These are phyloP conservation scores for Schizopygopsis pylzovi DNA, from an alignment of 2,797 vertebrate genomes.

Conservation along the genomic window DNA sequence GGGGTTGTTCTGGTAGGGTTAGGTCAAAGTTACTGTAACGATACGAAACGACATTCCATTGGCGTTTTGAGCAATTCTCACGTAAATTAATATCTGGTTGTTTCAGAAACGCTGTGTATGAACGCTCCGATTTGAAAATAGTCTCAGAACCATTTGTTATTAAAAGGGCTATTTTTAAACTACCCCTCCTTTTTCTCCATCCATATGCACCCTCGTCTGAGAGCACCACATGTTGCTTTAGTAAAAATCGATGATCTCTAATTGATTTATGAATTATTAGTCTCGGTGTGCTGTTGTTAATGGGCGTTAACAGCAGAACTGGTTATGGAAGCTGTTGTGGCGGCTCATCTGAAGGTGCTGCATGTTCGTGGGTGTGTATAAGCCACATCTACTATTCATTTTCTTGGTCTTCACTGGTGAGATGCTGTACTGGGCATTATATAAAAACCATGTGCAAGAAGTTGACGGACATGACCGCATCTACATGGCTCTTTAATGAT, in stretches of 20 bases:
- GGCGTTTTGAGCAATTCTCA: background rate
- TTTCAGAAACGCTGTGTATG: background rate
- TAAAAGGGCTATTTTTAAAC: constrained; percentile 41
- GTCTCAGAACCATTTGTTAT: constrained; percentile 40
- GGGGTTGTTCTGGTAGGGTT: background rate
- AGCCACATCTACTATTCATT: background rate
- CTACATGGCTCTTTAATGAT: background rate
- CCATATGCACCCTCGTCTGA: constrained; percentile 1
- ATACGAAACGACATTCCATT: background rate
- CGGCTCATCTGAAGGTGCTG: constrained; percentile 2
- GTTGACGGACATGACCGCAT: constrained; percentile 11
- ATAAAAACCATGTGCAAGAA: background rate
- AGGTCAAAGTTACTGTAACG: constrained; percentile 4
- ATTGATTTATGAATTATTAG: constrained; percentile 35
- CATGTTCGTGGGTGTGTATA: constrained; percentile 34
- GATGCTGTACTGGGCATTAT: background rate
- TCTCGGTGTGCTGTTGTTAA: constrained; percentile 21
- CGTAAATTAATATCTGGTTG: background rate
- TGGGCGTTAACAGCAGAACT: constrained; percentile 45
- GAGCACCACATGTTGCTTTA: constrained; percentile 30
- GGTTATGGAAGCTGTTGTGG: constrained; percentile 13
- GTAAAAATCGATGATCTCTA: constrained; percentile 8
- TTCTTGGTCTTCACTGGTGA: background rate
- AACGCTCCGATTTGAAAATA: background rate
- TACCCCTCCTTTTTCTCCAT: background rate